phyloP scores from a whole-genome alignment of 2,797 vertebrate genomes.

The Crenuchus spilurus region DNA sequence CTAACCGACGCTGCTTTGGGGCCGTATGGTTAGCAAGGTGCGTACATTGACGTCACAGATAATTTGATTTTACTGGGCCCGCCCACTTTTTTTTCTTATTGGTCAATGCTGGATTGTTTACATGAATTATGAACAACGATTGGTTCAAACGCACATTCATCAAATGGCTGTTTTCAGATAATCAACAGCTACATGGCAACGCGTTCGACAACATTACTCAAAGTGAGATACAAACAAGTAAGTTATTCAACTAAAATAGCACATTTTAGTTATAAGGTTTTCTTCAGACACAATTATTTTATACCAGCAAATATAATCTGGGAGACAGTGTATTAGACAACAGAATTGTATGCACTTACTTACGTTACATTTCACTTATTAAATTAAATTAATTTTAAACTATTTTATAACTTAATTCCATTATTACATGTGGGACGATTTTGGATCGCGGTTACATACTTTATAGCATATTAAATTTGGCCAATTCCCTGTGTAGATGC shows the following conservation, averaged over 20 bases:
- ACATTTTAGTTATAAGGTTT: too few relatives aligned
- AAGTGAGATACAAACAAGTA: neutral
- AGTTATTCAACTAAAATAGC: too few relatives aligned
- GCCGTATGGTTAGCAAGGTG: conserved; percentile 46
- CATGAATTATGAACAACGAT: conserved; percentile 45
- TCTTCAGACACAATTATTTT: too few relatives aligned
- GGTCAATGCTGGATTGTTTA: conserved; percentile 63
- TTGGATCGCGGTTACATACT: too few relatives aligned
- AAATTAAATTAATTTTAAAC: too few relatives aligned
- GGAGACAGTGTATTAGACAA: too few relatives aligned
- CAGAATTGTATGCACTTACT: too few relatives aligned
- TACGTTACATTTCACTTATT: too few relatives aligned
- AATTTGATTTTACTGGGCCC: conserved; percentile 43
- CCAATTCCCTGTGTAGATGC: neutral
- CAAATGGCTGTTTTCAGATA: neutral
- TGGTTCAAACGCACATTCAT: conserved; percentile 52
- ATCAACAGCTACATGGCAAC: conserved; percentile 10
- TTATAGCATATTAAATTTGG: too few relatives aligned
- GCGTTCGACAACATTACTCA: conserved; percentile 4
- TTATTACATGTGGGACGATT: too few relatives aligned
- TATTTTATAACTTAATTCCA: too few relatives aligned
- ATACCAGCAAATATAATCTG: too few relatives aligned
- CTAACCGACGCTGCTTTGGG: conserved; percentile 41
- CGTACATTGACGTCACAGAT: conserved; percentile 61
- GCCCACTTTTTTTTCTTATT: conserved; percentile 50